Evolutionary conservation across 2,888 invertebrate species (phyloP), one percentile per base, ranked within the genome.

Genomic region (Neelides folsomi): DNA sequence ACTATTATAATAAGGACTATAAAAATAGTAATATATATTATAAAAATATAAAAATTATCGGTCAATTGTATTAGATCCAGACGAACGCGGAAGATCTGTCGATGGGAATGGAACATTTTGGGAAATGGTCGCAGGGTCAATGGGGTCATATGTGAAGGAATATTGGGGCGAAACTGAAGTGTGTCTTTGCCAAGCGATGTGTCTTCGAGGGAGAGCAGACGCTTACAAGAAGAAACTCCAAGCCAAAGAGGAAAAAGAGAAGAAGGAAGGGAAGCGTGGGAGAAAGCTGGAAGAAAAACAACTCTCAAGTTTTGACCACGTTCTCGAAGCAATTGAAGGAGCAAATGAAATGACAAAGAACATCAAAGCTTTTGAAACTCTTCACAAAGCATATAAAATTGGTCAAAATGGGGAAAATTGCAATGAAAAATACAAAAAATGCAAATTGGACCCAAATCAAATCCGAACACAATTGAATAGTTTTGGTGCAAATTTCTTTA

Each of bases 161-260:
- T 48, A 54, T 13, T 40, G 45, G 44, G 51, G 51, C 6, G 42
- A 54, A 7, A 35, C 45, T 39, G 44, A 51, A 18, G 37, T 13
- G 1, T 54, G 54, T 48, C 48, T 48, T 6, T 8, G 20, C 2
- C 47, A 54, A 16, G 54, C 48, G 7, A 48, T 51, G 47, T 54
- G 54, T 36, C 15, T 48, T 12, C 42, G 42, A 15, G 54, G 54
- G 36, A 51, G 48, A 19, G 27, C 27, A 27, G 27, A 27, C 27
- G 27, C 27, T 27, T 27, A 27, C 27, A 3, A 27, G 7, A 27
- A 27, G 27, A 27, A 27, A 27, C 27, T 27, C 27, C 13, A 38
- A 12, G 38, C 35, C 10, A 16, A 13, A 16, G 50, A 54, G 8
- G 50, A 41, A 41, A 40, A 36, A 20, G 13, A 18, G 18, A 18